A percentile compares a stretch with the other conserved stretches of the same genome.
Conservation (phyloP, 1,140 invertebrate genomes). For the Drosophila chauvacae region DNA sequence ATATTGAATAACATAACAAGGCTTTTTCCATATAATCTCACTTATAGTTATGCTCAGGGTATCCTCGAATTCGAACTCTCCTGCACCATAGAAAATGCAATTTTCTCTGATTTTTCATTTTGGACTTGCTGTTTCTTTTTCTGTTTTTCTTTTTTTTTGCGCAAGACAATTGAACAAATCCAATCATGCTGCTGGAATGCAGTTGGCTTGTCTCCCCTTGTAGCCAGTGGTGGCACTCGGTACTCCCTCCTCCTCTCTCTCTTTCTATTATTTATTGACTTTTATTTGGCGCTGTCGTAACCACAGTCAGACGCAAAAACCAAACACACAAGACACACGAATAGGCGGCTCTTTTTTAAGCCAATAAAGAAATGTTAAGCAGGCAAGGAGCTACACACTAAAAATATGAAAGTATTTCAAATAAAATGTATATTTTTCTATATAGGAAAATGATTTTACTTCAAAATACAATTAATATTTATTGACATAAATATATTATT, state of each 20-base stretch:
- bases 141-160: slow-evolving; percentile 50
- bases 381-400: slow-evolving; percentile 1
- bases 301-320: slow-evolving; percentile 43
- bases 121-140: slow-evolving; percentile 5
- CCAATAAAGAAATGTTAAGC: slow-evolving; percentile 17
- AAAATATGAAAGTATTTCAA: not conserved
- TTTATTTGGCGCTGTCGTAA: slow-evolving; percentile 77
- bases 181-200: slow-evolving; percentile 67
- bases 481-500: too few species aligned
- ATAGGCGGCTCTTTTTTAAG: slow-evolving; percentile 31
- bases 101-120: slow-evolving; percentile 38
- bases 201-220: slow-evolving; percentile 56
- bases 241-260: slow-evolving; percentile 6
- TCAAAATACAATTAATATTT: too few species aligned
- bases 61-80: too few species aligned
- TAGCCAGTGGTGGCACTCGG: not conserved
- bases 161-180: slow-evolving; percentile 69
- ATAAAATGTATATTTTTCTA: not conserved
- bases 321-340: slow-evolving; percentile 37
- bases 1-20: not conserved
- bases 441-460: too few species aligned
- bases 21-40: not conserved
- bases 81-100: not conserved
- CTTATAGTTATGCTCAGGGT: not conserved
- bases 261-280: slow-evolving; percentile 73